Evolutionary conservation across 35 echinoderm and acorn worm species (phyloP).

Genomic region (Apostichopus japonicus): DNA sequence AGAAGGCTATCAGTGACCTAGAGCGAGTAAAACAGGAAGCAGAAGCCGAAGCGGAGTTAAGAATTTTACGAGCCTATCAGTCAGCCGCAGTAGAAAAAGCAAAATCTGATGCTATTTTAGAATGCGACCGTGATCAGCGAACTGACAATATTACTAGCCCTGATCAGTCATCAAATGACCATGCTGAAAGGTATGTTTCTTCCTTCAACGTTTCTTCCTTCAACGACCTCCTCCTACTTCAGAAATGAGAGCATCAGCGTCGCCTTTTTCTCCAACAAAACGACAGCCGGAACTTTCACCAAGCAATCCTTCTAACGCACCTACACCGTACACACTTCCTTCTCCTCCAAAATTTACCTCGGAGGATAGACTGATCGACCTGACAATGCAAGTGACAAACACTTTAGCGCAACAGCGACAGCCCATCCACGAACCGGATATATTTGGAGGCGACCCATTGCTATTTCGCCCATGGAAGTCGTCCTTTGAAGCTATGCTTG

Average conservation of each 20-base stretch:
- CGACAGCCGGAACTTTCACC: background rate
- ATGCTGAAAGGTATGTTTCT: background rate
- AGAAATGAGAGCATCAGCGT: background rate
- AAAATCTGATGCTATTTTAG: constrained; percentile 11
- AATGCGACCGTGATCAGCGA: constrained; percentile 4
- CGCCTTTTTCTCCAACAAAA: too few relatives aligned
- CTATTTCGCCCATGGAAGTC: constrained; percentile 54
- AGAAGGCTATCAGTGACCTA: background rate
- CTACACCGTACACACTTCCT: too few relatives aligned
- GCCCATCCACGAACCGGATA: constrained; percentile 27
- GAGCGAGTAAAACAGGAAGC: constrained; percentile 15
- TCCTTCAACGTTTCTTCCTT: too few relatives aligned
- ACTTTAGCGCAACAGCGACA: constrained; percentile 21
- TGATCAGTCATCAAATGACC: constrained; percentile 27
- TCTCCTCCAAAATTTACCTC: background rate
- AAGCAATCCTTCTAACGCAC: background rate
- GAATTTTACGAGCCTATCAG: constrained; percentile 13
- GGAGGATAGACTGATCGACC: background rate
- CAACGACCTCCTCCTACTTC: background rate
- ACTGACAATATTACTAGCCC: background rate
- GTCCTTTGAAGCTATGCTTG: constrained; percentile 56
- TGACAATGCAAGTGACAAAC: background rate
- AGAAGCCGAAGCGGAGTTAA: background rate
- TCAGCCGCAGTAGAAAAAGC: constrained; percentile 42
- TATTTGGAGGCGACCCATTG: constrained; percentile 47